These are phyloP conservation scores for Lasioglossum morio DNA, from an alignment of 2,888 invertebrate genomes.

Conservation along the genomic window DNA sequence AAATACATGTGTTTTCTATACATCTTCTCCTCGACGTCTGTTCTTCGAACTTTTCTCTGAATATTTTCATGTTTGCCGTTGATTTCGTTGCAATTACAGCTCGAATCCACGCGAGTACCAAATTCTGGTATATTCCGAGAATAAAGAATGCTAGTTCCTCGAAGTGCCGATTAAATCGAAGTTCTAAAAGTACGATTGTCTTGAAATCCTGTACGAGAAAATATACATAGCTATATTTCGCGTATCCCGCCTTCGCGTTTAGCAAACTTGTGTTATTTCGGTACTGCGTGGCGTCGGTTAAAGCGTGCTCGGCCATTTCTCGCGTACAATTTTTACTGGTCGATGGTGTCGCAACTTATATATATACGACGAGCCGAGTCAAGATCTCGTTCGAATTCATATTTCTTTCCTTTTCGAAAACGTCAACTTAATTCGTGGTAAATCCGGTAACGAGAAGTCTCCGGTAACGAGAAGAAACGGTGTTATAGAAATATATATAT, in stretches of 20 bases:
- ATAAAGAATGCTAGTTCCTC: not conserved
- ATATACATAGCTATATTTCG: slow-evolving; percentile 48
- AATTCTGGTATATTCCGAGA: not conserved
- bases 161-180: slow-evolving; percentile 1
- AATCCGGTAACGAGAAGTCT: not conserved
- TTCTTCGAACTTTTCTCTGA: not conserved
- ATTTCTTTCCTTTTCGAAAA: not conserved
- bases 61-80: not conserved
- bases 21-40: not conserved
- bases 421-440: not conserved
- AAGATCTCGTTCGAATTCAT: not conserved
- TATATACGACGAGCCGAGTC: not conserved
- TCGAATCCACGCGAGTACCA: not conserved
- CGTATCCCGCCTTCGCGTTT: slow-evolving; percentile 55
- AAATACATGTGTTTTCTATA: not conserved
- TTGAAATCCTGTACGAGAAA: slow-evolving; percentile 35
- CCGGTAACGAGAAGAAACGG: not conserved
- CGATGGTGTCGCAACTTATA: slow-evolving; percentile 20
- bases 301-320: slow-evolving; percentile 17
- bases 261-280: slow-evolving; percentile 61
- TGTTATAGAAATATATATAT: not conserved
- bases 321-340: slow-evolving; percentile 30
- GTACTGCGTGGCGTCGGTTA: slow-evolving; percentile 40
- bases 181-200: slow-evolving; percentile 24
- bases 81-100: not conserved